Percentiles rank a stretch among this genome's conserved stretches.
Conservation (phyloP, 2,113 vertebrate genomes). For the Willisornis vidua region DNA sequence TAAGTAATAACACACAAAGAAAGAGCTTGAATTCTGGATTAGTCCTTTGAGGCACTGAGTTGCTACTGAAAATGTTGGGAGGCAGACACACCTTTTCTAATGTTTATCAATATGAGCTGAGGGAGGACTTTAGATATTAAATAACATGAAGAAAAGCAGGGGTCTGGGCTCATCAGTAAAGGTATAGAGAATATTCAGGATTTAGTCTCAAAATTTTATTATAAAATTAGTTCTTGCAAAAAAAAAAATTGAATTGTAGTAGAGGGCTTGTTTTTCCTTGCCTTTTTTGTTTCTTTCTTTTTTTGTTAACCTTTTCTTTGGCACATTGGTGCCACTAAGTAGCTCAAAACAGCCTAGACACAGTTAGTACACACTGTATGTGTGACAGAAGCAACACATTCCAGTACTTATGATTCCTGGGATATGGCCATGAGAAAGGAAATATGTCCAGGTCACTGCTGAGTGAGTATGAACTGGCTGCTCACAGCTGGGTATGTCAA, state of each 20-base stretch:
- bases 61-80: background rate
- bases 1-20: background rate
- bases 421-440: background rate
- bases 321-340: background rate
- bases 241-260: background rate
- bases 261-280: background rate
- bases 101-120: background rate
- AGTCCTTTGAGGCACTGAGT: background rate
- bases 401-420: constrained; percentile 7
- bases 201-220: background rate
- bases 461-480: background rate
- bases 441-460: background rate
- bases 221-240: background rate
- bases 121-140: background rate
- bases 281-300: background rate
- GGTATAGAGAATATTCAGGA: background rate
- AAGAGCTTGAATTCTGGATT: background rate
- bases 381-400: background rate
- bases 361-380: background rate
- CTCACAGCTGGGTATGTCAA: background rate
- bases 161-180: background rate
- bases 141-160: background rate
- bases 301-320: background rate
- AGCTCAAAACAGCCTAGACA: constrained; percentile 22
- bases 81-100: background rate